A percentile compares a stretch with the other conserved stretches of the same genome.
These are phyloP conservation scores for Apocheima hispidaria DNA, from an alignment of 2,888 invertebrate species.

Conservation along the genomic window DNA sequence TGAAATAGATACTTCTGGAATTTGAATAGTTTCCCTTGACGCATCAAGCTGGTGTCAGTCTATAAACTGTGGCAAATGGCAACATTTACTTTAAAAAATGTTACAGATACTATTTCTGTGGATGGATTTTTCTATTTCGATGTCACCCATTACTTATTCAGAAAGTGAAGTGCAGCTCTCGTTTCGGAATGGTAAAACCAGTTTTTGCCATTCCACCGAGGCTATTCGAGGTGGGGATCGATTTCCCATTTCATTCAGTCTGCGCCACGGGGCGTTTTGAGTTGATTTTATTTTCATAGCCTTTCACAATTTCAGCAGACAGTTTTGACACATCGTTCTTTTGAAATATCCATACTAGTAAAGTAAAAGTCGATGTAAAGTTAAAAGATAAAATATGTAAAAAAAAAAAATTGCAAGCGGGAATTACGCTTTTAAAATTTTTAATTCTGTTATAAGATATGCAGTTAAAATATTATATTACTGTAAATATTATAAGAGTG, in stretches of 20 bases:
- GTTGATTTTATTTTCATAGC: conserved; percentile 2
- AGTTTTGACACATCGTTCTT: background rate
- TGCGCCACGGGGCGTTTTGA: background rate
- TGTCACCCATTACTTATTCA: conserved; percentile 12
- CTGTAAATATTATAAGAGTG: too few relatives aligned
- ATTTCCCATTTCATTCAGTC: conserved; percentile 14
- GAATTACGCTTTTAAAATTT: too few relatives aligned
- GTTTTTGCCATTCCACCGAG: conserved; percentile 6
- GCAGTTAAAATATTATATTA: too few relatives aligned
- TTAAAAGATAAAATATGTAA: too few relatives aligned
- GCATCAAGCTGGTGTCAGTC: too few relatives aligned
- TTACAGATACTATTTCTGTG: background rate
- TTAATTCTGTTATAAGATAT: too few relatives aligned
- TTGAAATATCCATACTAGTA: too few relatives aligned
- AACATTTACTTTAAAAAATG: background rate
- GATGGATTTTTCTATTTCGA: background rate
- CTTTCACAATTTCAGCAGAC: conserved; percentile 1
- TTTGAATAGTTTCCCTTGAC: too few relatives aligned
- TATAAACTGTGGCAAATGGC: too few relatives aligned
- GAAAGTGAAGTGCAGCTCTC: conserved; percentile 9
- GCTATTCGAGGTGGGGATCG: conserved; percentile 11
- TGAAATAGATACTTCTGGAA: too few relatives aligned
- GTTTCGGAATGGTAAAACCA: conserved; percentile 2
- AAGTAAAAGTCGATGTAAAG: too few relatives aligned
- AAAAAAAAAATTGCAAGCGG: too few relatives aligned